Conservation (phyloP, 2,113 vertebrate genomes). For the Cromileptes altivelis region DNA sequence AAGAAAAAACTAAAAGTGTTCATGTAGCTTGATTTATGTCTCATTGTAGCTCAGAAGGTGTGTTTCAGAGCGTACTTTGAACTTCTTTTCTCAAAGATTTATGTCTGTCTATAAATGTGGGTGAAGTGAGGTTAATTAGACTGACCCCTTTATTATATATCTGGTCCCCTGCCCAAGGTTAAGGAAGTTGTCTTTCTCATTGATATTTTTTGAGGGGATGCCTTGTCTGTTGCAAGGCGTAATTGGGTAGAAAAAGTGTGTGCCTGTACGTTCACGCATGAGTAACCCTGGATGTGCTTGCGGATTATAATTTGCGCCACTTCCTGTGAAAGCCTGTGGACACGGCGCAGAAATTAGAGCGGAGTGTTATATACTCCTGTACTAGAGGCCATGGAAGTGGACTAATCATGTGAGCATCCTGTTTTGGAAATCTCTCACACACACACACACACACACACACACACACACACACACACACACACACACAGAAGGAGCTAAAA, state of each 20-base stretch:
- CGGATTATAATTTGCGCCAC: constrained; percentile 63
- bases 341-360: constrained; percentile 55
- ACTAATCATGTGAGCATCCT: constrained; percentile 61
- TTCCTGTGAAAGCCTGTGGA: constrained; percentile 62
- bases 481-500: constrained; percentile 33
- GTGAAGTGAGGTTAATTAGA: constrained; percentile 35
- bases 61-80: neutral
- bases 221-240: constrained; percentile 34
- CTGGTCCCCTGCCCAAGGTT: constrained; percentile 37
- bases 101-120: constrained; percentile 4
- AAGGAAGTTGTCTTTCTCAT: constrained; percentile 52
- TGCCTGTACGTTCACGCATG: constrained; percentile 38
- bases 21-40: neutral
- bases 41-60: neutral
- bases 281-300: constrained; percentile 46
- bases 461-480: neutral
- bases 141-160: constrained; percentile 25
- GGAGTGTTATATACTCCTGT: constrained; percentile 48
- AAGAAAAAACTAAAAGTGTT: neutral
- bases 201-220: constrained; percentile 50
- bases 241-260: constrained; percentile 65
- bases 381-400: constrained; percentile 66
- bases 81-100: neutral
- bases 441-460: no score
- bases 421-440: constrained; percentile 18